These are phyloP conservation scores for Cynaeus angustus DNA, from an alignment of 2,888 invertebrate genomes.

Conservation along the genomic window DNA sequence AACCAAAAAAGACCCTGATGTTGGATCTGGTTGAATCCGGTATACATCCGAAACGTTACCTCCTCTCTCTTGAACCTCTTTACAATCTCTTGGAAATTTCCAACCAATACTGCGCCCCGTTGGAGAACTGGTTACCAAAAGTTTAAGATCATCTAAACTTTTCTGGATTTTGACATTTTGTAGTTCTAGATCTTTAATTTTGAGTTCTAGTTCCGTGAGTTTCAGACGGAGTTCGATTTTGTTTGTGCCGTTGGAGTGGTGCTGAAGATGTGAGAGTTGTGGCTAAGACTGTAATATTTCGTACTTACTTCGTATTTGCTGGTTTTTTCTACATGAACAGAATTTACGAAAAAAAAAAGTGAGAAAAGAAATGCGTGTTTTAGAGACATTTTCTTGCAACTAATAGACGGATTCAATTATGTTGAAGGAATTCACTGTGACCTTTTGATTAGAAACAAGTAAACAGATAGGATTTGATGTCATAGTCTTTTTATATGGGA, in stretches of 20 bases:
- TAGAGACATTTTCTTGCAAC: not conserved
- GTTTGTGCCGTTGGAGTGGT: not conserved
- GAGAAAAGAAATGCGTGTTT: not conserved
- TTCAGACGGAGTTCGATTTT: not conserved
- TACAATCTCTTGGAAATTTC: not conserved
- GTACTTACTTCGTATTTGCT: not conserved
- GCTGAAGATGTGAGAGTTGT: not conserved
- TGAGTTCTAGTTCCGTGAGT: not conserved
- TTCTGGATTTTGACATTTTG: slow-evolving; percentile 4
- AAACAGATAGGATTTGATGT: slow-evolving; percentile 2
- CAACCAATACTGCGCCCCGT: not conserved
- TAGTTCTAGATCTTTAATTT: not conserved
- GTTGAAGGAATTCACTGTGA: not conserved
- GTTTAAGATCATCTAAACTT: not conserved
- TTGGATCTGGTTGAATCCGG: not conserved
- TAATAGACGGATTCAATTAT: not conserved
- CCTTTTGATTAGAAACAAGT: not conserved
- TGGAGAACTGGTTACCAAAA: not conserved
- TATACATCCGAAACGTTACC: not conserved
- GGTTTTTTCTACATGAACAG: not conserved
- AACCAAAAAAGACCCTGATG: not conserved
- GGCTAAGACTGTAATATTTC: not conserved
- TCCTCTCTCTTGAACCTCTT: not conserved
- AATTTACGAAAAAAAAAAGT: not conserved
- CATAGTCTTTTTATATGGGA: not conserved